phyloP scores from a whole-genome alignment of 1,140 invertebrate species.

The Streblospio benedicti region DNA sequence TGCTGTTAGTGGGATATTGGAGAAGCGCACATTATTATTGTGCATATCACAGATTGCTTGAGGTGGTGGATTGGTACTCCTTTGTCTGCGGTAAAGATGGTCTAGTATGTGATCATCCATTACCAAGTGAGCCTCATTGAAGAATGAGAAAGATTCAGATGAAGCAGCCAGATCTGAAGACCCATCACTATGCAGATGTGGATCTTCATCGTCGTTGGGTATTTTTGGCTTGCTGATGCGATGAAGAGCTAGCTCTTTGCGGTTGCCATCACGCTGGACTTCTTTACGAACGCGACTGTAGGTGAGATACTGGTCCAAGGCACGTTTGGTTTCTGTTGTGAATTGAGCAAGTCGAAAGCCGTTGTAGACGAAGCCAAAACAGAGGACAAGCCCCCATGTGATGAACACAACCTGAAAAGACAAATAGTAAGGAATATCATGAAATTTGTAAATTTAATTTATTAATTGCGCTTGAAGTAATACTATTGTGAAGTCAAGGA shows the following conservation, averaged over 20 bases:
- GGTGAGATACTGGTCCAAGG: slow-evolving; percentile 6
- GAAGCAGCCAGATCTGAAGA: neutral
- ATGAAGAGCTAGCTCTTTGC: slow-evolving; percentile 1
- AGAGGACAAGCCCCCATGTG: slow-evolving; percentile 11
- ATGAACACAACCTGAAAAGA: slow-evolving; percentile 12
- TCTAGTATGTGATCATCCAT: too few relatives aligned
- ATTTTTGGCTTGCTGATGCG: slow-evolving; percentile 10
- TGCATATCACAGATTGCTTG: neutral
- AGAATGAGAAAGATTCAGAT: slow-evolving; percentile 9
- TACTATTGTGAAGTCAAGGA: too few relatives aligned
- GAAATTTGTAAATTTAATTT: too few relatives aligned
- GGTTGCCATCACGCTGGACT: neutral
- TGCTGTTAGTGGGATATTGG: too few relatives aligned
- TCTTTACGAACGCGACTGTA: slow-evolving; percentile 3
- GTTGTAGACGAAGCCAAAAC: slow-evolving; percentile 15
- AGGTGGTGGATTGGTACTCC: too few relatives aligned
- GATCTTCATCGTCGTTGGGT: neutral
- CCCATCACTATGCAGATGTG: neutral
- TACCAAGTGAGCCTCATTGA: slow-evolving; percentile 7
- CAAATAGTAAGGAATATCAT: too few relatives aligned
- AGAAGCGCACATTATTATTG: too few relatives aligned
- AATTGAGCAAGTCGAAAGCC: slow-evolving; percentile 15
- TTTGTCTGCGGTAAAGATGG: too few relatives aligned
- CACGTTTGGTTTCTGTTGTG: slow-evolving; percentile 7
- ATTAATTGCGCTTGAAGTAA: too few relatives aligned